Base-by-base conservation (phyloP, 1,140 invertebrate genomes). In the Drosophila murphyi region DNA sequence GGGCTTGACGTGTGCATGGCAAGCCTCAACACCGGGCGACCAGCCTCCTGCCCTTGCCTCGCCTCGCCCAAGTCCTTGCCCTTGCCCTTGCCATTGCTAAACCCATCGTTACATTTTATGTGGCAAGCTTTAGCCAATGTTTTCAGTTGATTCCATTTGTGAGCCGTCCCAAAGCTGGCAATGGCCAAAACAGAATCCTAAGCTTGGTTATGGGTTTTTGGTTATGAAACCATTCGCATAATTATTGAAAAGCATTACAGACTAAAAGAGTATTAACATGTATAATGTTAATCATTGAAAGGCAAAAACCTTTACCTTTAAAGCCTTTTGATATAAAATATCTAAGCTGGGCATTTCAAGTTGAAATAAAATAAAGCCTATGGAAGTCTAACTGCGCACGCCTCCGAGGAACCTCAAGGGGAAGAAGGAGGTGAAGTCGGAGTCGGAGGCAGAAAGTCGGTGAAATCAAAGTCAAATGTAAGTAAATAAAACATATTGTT, bases 401-500 rank as follows among this genome's bases (percentile, higher is more conserved):
- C 64, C 68, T 52, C 47, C 48, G 41, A 71, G 39, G 3, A 4
- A 47, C 37, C 8, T 0, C 2, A 20, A 45, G 31, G 37, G 12
- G 47, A 31, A 5, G 7, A 12, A 31, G 48, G 32, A 7, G 63
- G 67, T 34, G 0, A 20, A 20, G 20, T 20, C 20, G 20, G 20
- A 20, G 20, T 20, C 20, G 20, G 20, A 20, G 20, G 20, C 20
- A 20, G 20, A 1, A 20, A 71, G 54, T 69, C 68, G 71, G 69
- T 71, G 69, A 89, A 88, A 88, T 88, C 83, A 88, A 88, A 88
- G 80, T 88, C 85, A 89, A 78, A 83, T 88, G 83, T 89, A 89
- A 88, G 83, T 88, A 89, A 88, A 88, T 88, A 88, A 88, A 88
- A 88, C 83, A 88, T 88, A 88, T 88, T 88, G 83, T 89, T 89